phyloP scores from a whole-genome alignment of 2,113 vertebrate species.

The Geococcyx californianus region DNA sequence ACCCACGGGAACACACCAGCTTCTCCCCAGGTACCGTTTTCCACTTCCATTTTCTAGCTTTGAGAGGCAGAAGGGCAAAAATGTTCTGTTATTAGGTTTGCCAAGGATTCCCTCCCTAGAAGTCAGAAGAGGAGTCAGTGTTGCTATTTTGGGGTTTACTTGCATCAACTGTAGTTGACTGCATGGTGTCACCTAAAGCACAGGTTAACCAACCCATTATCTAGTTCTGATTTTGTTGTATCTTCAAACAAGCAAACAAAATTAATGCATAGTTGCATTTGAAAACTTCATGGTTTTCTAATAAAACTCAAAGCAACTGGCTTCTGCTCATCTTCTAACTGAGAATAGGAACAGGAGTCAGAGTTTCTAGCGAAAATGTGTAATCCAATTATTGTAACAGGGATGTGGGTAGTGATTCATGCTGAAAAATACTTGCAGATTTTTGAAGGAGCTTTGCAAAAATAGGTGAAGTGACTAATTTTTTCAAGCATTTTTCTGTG shows the following conservation, averaged over 20 bases:
- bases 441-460: not conserved
- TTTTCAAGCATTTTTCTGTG: not conserved
- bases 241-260: not conserved
- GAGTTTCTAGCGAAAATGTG: constrained; percentile 8
- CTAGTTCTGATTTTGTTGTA: not conserved
- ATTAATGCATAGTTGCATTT: not conserved
- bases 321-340: not conserved
- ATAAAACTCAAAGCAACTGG: not conserved
- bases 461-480: not conserved
- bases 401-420: constrained; percentile 14
- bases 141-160: not conserved
- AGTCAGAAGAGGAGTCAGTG: not conserved
- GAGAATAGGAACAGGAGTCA: not conserved
- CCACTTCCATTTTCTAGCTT: constrained; percentile 21
- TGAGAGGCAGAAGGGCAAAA: not conserved
- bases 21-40: constrained; percentile 63
- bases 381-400: not conserved
- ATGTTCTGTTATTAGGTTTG: not conserved
- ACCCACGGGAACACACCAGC: not conserved
- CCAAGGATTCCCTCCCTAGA: not conserved
- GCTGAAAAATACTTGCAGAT: constrained; percentile 14
- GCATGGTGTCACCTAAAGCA: not conserved
- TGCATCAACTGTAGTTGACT: not conserved
- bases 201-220: not conserved
- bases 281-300: not conserved